Evolutionary conservation across 2,113 vertebrate species (phyloP).

Genomic region (Pyrgilauda ruficollis): DNA sequence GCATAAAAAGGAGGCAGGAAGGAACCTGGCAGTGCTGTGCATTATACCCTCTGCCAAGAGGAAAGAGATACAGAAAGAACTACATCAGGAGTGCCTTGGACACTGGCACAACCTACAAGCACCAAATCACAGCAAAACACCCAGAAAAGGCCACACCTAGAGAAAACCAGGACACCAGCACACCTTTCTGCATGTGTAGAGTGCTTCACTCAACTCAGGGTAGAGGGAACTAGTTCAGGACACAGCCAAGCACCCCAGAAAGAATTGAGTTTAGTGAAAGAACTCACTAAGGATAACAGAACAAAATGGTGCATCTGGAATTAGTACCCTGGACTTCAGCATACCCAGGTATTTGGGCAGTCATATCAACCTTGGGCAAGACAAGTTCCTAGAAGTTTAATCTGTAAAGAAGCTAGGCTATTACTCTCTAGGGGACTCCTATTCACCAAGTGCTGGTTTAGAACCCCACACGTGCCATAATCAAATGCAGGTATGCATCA

Average conservation of each 20-base stretch:
- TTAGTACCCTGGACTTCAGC: background rate
- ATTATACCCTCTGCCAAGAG: conserved; percentile 12
- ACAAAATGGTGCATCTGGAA: conserved; percentile 68
- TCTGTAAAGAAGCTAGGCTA: background rate
- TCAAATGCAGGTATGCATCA: background rate
- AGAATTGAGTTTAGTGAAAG: background rate
- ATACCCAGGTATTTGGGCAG: background rate
- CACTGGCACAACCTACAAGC: background rate
- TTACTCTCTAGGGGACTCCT: background rate
- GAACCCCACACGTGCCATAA: background rate
- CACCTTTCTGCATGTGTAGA: background rate
- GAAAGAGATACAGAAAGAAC: background rate
- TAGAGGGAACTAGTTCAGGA: background rate
- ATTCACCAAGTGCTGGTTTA: background rate
- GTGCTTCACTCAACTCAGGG: background rate
- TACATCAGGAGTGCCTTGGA: background rate
- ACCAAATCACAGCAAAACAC: conserved; percentile 26
- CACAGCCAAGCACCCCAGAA: background rate
- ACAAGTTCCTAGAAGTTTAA: background rate
- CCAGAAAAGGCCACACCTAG: background rate
- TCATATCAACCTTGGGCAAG: background rate
- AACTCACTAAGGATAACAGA: background rate
- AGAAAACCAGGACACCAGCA: background rate
- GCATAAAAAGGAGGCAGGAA: background rate
- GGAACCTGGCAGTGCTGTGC: conserved; percentile 24